Evolutionary conservation across 2,888 invertebrate genomes (phyloP), one percentile per base, ranked within the genome.

Genomic region (Ganaspis brasiliensis): DNA sequence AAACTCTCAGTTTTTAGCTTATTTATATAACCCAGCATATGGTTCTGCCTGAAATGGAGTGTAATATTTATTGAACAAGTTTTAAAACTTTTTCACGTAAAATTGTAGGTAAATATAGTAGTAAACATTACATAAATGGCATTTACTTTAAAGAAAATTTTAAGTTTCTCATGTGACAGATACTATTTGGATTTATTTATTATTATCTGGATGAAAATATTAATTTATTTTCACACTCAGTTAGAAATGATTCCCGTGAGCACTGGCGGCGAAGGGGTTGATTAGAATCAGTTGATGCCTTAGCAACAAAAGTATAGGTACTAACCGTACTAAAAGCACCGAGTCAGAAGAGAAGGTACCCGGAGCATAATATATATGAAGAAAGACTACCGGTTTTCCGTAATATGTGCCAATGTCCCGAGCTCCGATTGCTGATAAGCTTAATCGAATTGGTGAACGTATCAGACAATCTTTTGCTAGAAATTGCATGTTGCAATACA

Each of bases 261-360:
- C n/a, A 49, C n/a, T n/a, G n/a, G n/a, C n/a, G n/a, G 52, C 19
- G 6, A 82, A 80, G 79, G 79, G 77, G 81, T 83, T 84, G 83
- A 80, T 81, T 78, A 73, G 82, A 86, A 90, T 91, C 90, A 91
- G 90, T 90, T 91, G 90, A 91, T 91, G 87, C 90, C 90, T 85
- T 90, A 90, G 90, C 90, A 90, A 91, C 90, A 90, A 86, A 87
- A 40, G 9, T 31, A n/a, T n/a, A 6, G 16, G 9, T 90, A 90
- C 86, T 88, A 89, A 83, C 89, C 87, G 81, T 77, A 79, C 84
- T 86, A 83, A 86, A 86, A 84, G 85, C 86, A 87, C 87, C 79
- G 79, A 79, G 72, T 45, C 49, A 16, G 56, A 40, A 75, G 63
- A 49, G 55, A 56, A 61, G n/a, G 72, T 26, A 79, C 77, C 75